These are phyloP conservation scores for Hypanus sabinus DNA, from an alignment of 2,113 vertebrate species.

Conservation along the genomic window DNA sequence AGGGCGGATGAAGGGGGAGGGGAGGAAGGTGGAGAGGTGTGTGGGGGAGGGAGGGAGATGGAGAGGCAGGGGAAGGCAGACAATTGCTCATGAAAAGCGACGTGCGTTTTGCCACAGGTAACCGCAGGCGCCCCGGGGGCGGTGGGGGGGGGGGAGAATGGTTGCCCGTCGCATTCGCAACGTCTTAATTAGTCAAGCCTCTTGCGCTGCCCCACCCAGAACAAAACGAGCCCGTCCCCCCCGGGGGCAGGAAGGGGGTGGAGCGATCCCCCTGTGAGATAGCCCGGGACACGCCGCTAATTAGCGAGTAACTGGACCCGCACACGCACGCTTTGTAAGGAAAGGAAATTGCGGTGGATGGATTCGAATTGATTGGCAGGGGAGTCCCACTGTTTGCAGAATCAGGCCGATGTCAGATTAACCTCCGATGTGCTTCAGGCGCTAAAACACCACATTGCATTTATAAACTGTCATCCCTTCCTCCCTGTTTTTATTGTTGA, in stretches of 20 bases:
- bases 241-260: background rate
- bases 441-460: background rate
- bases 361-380: background rate
- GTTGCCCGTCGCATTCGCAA: background rate
- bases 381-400: constrained; percentile 8
- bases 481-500: background rate
- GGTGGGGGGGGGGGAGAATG: background rate
- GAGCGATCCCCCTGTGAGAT: background rate
- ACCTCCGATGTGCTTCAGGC: background rate
- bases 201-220: background rate
- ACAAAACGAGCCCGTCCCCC: background rate
- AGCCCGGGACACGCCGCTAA: background rate
- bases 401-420: constrained; percentile 16
- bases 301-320: background rate
- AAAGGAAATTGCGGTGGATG: background rate
- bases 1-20: background rate
- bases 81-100: constrained; percentile 14
- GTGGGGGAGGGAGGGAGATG: background rate
- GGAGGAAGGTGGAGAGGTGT: too few species aligned
- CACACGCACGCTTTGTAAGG: background rate
- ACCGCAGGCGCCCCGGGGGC: background rate
- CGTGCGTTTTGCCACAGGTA: constrained; percentile 13
- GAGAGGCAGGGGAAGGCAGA: background rate
- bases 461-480: constrained; percentile 7
- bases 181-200: background rate